Conservation (phyloP, 2,888 invertebrate genomes). For the Amiota minor region DNA sequence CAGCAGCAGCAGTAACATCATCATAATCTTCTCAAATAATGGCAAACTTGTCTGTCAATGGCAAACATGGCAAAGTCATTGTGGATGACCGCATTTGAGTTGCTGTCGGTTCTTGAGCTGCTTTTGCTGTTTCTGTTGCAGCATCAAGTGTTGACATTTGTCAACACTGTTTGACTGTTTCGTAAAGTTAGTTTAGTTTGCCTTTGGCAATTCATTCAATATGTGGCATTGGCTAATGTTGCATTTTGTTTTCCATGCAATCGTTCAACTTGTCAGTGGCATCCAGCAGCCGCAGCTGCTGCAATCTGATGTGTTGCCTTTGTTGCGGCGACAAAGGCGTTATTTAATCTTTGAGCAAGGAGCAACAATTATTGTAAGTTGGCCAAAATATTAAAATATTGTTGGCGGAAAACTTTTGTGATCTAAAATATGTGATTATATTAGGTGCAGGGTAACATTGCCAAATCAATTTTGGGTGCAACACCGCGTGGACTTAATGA, state of each 20-base stretch:
- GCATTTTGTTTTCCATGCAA: slow-evolving; percentile 10
- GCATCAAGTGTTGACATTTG: too few species aligned
- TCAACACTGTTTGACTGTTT: too few species aligned
- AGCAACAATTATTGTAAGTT: slow-evolving; percentile 58
- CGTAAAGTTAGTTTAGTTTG: neutral
- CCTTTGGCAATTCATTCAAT: slow-evolving; percentile 9
- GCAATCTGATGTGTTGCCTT: slow-evolving; percentile 32
- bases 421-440: neutral
- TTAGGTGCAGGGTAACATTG: slow-evolving; percentile 56
- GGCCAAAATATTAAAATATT: neutral
- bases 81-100: slow-evolving; percentile 21
- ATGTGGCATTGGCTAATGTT: neutral
- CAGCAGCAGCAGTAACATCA: too few species aligned
- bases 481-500: slow-evolving; percentile 62
- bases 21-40: neutral
- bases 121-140: neutral
- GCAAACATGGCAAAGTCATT: slow-evolving; percentile 21
- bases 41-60: neutral
- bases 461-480: slow-evolving; percentile 59
- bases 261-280: slow-evolving; percentile 11
- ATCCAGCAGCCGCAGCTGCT: slow-evolving; percentile 25
- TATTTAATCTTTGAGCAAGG: slow-evolving; percentile 69
- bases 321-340: slow-evolving; percentile 59
- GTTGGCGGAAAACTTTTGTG: neutral
- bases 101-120: neutral